These are phyloP conservation scores for Yponomeuta plumbellus DNA, from an alignment of 2,888 invertebrate genomes.

Conservation along the genomic window DNA sequence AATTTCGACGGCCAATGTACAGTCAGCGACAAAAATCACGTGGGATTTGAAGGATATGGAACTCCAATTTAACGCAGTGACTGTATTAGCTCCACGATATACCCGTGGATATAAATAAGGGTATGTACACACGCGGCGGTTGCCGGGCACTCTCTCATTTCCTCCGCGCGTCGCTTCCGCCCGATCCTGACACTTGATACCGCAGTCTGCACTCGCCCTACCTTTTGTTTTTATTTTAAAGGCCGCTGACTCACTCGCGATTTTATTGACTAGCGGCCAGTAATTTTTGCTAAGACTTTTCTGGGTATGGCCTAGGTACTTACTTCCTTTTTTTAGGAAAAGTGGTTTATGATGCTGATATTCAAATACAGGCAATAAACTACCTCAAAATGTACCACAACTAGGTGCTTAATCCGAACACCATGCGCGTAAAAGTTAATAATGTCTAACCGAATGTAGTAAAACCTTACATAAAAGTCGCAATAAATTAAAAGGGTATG, in stretches of 20 bases:
- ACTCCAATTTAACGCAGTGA: no score
- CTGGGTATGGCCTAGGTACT: background rate
- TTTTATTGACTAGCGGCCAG: background rate
- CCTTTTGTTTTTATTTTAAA: slow-evolving; percentile 10
- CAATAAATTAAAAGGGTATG: background rate
- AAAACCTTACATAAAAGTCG: background rate
- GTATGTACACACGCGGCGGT: slow-evolving; percentile 12
- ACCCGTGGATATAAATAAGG: slow-evolving; percentile 15
- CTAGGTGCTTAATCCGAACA: background rate
- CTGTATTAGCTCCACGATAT: background rate
- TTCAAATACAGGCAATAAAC: background rate
- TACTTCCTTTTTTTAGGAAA: background rate
- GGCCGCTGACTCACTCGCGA: background rate
- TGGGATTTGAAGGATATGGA: no score
- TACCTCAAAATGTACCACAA: background rate
- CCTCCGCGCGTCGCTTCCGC: slow-evolving; percentile 42
- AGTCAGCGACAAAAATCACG: no score
- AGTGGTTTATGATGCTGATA: background rate
- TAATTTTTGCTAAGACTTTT: background rate
- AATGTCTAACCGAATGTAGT: background rate
- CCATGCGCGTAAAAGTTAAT: background rate
- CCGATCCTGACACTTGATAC: slow-evolving; percentile 35
- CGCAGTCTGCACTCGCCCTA: slow-evolving; percentile 7
- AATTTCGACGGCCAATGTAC: no score
- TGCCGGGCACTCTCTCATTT: slow-evolving; percentile 33